Conservation (phyloP, 1,140 invertebrate genomes). For the Brachionus koreanus region DNA sequence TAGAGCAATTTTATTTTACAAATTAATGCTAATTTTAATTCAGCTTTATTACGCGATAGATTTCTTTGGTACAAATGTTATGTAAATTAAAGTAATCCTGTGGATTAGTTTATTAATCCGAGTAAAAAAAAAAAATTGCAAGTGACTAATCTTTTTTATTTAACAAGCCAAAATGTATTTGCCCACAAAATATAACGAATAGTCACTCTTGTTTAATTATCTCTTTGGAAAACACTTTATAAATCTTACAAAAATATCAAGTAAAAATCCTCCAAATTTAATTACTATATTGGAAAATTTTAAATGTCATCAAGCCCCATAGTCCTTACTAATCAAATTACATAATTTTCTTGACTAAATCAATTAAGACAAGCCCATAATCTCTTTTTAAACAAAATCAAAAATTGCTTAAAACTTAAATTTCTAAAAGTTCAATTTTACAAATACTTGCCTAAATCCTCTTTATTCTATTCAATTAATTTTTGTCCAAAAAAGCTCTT, state of each 20-base stretch:
- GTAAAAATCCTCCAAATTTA: not conserved
- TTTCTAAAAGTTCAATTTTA: constrained; percentile 13
- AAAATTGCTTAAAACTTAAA: constrained; percentile 20
- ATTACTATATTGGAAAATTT: not conserved
- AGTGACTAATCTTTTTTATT: not conserved
- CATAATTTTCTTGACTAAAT: constrained; percentile 34
- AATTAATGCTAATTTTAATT: not conserved
- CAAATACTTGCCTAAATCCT: constrained; percentile 3
- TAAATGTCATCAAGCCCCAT: constrained; percentile 1
- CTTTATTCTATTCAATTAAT: constrained; percentile 28
- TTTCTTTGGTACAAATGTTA: not conserved
- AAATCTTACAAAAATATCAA: not conserved
- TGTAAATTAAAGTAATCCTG: not conserved
- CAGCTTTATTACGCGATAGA: not conserved
- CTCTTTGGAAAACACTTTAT: not conserved
- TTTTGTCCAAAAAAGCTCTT: not conserved
- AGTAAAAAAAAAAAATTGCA: not conserved
- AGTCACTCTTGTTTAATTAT: constrained; percentile 8
- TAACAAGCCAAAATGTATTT: not conserved
- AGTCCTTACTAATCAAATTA: constrained; percentile 10
- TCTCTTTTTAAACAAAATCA: constrained; percentile 38
- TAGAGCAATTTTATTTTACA: not conserved
- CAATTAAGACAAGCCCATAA: constrained; percentile 10
- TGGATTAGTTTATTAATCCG: not conserved
- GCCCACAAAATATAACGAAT: not conserved